phyloP scores from a whole-genome alignment of 1,140 invertebrate genomes.

The Cyclargus thomasi region DNA sequence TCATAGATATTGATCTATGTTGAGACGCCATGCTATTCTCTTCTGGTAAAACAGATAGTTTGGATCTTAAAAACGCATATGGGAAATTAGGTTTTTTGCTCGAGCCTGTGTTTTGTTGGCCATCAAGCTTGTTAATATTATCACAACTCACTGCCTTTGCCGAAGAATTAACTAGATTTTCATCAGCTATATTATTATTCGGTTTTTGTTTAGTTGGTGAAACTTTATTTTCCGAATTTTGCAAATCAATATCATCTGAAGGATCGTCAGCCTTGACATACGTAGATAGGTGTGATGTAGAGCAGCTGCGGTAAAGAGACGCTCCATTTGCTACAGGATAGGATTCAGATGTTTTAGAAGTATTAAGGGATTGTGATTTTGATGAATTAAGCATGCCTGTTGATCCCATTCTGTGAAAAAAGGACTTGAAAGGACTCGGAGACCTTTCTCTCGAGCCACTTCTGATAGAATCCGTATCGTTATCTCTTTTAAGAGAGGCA shows the following conservation, averaged over 20 bases:
- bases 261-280: slow-evolving; percentile 87
- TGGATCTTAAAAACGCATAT: slow-evolving; percentile 85
- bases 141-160: slow-evolving; percentile 79
- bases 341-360: slow-evolving; percentile 57
- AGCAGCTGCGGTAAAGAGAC: slow-evolving; percentile 83
- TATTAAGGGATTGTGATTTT: slow-evolving; percentile 70
- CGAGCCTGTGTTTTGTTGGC: slow-evolving; percentile 52
- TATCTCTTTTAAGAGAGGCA: slow-evolving; percentile 60
- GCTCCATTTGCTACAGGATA: slow-evolving; percentile 70
- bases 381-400: slow-evolving; percentile 83
- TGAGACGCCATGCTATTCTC: slow-evolving; percentile 78
- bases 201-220: slow-evolving; percentile 56
- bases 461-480: slow-evolving; percentile 63
- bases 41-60: slow-evolving; percentile 84
- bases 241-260: slow-evolving; percentile 83
- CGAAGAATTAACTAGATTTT: slow-evolving; percentile 66
- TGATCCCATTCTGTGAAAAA: slow-evolving; percentile 84
- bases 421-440: slow-evolving; percentile 81
- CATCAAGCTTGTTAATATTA: slow-evolving; percentile 75
- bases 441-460: slow-evolving; percentile 73
- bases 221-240: slow-evolving; percentile 65
- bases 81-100: slow-evolving; percentile 82
- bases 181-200: slow-evolving; percentile 47
- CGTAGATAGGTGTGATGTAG: slow-evolving; percentile 84
- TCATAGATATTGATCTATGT: slow-evolving; percentile 56